Evolutionary conservation across 2,797 vertebrate genomes (phyloP), one percentile per base, ranked within the genome.

Genomic region (Halcyon smyrnensis): DNA sequence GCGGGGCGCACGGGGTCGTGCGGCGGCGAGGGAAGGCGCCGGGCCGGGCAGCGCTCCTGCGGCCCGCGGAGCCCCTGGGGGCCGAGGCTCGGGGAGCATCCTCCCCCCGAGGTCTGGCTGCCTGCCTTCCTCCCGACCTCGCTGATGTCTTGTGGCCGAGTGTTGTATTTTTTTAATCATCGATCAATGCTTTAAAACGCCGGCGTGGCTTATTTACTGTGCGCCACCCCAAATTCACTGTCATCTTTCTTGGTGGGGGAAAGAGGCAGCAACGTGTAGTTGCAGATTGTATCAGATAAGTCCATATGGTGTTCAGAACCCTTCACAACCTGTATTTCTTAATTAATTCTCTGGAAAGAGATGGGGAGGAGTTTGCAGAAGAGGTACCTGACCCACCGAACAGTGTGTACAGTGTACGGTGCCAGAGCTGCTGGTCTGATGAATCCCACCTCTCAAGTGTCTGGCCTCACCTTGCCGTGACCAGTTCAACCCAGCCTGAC

Each of bases 111-210:
- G 3, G 50, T 27, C 34, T 4, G 30, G 48, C 1, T 17, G 39
- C 45, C 46, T 48, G 46, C 36, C 14, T 5, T 16, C 34, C 34
- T 7, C 27, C 39, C 0, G 27, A 1, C 0, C 2, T 23, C 60
- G 8, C 24, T 1, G 30, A 4, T 48, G 64, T 1, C 18, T 50
- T 21, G 43, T 50, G 59, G 14, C 41, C 25, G 8, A 30, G 36
- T 1, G 23, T 3, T 1, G 23, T 3, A 6, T 2, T 46, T n/a
- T 37, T 13, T 68, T 12, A 34, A 2, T 16, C n/a, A 1, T 2
- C 41, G 3, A 0, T 5, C 48, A 2, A 2, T 4, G 43, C 36
- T 17, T 32, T 36, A 2, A 39, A 43, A 8, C 0, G 23, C 25
- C 17, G 48, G 11, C 23, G 56, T 7, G n/a, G 21, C 20, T n/a